These are phyloP conservation scores for Zapus hudsonius DNA, from an alignment of 2,113 vertebrate species.

Conservation along the genomic window DNA sequence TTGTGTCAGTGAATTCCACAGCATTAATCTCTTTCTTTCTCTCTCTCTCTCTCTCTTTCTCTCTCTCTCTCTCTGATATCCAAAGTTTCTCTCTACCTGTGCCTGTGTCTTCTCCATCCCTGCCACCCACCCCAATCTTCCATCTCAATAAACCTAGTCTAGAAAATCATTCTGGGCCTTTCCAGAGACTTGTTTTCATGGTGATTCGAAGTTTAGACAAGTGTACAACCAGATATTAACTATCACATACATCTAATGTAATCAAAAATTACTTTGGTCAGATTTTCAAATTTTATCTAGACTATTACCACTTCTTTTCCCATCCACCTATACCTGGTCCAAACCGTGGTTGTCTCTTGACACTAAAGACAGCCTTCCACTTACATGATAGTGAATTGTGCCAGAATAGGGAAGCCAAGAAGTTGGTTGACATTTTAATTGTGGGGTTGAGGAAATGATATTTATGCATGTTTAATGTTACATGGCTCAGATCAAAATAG, in stretches of 20 bases:
- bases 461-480: background rate
- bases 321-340: background rate
- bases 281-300: slow-evolving; percentile 1
- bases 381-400: background rate
- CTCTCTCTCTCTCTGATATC: background rate
- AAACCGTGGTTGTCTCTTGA: background rate
- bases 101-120: background rate
- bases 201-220: too few species aligned
- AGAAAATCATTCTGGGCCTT: too few species aligned
- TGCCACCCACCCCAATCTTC: background rate
- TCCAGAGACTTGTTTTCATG: too few species aligned
- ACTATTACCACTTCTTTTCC: background rate
- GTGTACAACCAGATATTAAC: too few species aligned
- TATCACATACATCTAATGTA: background rate
- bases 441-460: background rate
- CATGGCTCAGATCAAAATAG: background rate
- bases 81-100: background rate
- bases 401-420: background rate
- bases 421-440: background rate
- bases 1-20: background rate
- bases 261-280: background rate
- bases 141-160: too few species aligned
- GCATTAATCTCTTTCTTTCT: background rate
- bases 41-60: background rate
- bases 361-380: background rate